Base-by-base conservation (phyloP, 2,797 vertebrate species). In the Mus caroli region DNA sequence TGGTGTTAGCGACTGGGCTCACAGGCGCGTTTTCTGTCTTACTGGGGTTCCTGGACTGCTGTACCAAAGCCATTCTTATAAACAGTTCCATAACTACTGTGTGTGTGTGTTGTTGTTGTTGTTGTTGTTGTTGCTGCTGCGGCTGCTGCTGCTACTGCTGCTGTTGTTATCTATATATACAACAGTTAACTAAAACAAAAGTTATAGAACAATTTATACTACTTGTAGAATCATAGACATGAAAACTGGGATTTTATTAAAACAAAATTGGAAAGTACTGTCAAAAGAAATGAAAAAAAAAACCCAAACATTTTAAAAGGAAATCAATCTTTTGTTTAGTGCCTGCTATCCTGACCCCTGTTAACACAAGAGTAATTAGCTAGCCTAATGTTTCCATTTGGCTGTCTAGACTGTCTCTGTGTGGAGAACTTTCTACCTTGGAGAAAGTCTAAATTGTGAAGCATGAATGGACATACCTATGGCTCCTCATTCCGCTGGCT, bases 221-320 rank as follows among this genome's bases (percentile, higher is more conserved):
- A 90, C 34, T 90, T 90, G 54, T 24, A 87, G 64, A 91, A 96
- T 60, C 8, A 37, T 50, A 77, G 54, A 40, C 14, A 24, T 3
- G 2, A 40, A 85, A 82, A 89, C 22, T 87, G 67, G 69, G 43
- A 84, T 79, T 93, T 94, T 50, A 56, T 69, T 54, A 86, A 58
- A 46, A 6, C 4, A 82, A 92, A 78, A 11, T 20, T 73, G 40
- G 60, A 31, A 64, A 94, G 6, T 24, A 34, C 43, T 54, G 4
- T 87, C 31, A 80, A 67, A 71, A 54, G 43, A 46, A 96, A 90
- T 76, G 43, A 71, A 83, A 89, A 60, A n/a, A 64, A 46, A 43
- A 75, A 11, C 12, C 6, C 46, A 50, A 50, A 9, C 46, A 54
- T 19, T 60, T 50, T 56, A 50, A 43, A 31, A 67, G 52, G 31